Evolutionary conservation across 2,113 vertebrate species (phyloP), one percentile per base, ranked within the genome.

Genomic region (Gavialis gangeticus): DNA sequence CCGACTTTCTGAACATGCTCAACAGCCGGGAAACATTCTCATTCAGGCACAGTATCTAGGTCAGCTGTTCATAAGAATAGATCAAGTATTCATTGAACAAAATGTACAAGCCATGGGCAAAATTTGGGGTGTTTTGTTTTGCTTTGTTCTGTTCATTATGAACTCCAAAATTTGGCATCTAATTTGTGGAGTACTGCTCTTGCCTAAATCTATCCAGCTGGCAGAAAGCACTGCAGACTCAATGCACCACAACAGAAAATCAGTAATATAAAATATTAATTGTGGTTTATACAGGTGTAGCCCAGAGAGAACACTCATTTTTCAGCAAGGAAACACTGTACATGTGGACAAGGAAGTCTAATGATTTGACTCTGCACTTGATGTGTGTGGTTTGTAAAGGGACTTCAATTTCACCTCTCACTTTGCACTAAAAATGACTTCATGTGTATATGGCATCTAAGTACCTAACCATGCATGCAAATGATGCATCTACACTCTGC

Each of bases 1-100:
- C 92, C 93, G 92, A 67, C 30, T 94, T 76, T 87, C 77, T 46
- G 79, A 78, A 19, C 78, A 84, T 78, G 78, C 96, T 91, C 0
- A 3, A 14, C 90, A 93, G 82, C 96, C 76, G 94, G 95, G 97
- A 91, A 94, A 88, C 28, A 25, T 88, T 97, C 94, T 95, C 54
- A 75, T 94, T 97, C 90, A 91, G 62, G 95, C 87, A 11, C 79
- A 91, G 97, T 97, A 98, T 97, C 97, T 97, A 95, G 98, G 97
- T 97, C 97, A 96, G 95, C 94, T 90, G 91, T 88, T 97, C 1
- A 10, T 94, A 87, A 79, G 91, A 96, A 96, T 58, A 96, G 93
- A 93, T 79, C 66, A 21, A 84, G 86, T 62, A 12, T 90, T 89
- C 80, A 83, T 2, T 93, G 95, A 96, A 64, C 2, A 27, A 78